These are phyloP conservation scores for Mesocricetus auratus DNA, from an alignment of 2,113 vertebrate genomes.

Conservation along the genomic window DNA sequence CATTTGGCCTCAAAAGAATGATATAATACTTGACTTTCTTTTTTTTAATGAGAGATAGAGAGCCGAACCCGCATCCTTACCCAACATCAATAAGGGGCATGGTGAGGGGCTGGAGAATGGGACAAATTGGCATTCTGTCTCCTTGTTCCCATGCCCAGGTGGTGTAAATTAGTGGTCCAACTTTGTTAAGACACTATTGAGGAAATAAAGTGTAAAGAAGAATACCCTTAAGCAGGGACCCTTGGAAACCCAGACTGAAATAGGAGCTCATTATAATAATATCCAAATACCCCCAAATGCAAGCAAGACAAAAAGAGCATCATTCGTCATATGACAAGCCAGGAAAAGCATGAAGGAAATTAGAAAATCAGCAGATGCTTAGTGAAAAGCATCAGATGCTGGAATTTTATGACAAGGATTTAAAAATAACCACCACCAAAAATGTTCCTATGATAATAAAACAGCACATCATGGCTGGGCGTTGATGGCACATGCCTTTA, in stretches of 20 bases:
- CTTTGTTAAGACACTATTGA: background rate
- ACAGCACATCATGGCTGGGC: no score
- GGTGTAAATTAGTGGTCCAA: no score
- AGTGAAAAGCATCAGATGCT: background rate
- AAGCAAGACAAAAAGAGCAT: background rate
- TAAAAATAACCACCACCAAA: background rate
- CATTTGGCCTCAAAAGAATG: background rate
- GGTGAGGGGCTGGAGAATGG: background rate
- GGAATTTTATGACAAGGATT: constrained; percentile 2
- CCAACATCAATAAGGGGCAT: background rate
- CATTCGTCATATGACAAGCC: background rate
- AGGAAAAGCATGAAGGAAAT: background rate
- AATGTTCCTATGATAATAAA: background rate
- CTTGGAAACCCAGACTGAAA: background rate
- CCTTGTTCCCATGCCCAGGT: no score
- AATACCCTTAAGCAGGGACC: background rate
- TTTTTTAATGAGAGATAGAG: background rate
- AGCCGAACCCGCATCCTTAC: background rate
- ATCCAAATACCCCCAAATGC: background rate
- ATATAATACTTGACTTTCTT: background rate
- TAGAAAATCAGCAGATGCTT: background rate
- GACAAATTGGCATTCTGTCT: background rate
- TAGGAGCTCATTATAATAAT: background rate
- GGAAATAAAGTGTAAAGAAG: background rate
- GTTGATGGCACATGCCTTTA: no score